Percentiles rank a stretch among this genome's conserved stretches.
phyloP scores from a whole-genome alignment of 2,888 invertebrate genomes.

The Catocala fraxini region DNA sequence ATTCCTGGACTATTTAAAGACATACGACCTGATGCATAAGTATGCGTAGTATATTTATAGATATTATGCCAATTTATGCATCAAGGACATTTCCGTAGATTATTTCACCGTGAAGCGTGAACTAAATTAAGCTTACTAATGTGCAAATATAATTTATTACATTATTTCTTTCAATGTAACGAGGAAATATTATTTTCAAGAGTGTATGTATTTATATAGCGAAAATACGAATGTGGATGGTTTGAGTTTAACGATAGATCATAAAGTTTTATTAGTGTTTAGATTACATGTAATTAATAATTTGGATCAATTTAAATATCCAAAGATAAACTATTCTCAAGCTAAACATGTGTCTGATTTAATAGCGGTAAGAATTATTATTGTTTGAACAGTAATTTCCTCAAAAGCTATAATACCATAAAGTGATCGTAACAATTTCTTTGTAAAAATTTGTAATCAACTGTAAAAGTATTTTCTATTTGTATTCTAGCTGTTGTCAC shows the following conservation, averaged over 20 bases:
- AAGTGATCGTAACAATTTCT: conserved; percentile 18
- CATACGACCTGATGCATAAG: no score
- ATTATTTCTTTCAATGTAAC: conserved; percentile 36
- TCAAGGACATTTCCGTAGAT: neutral
- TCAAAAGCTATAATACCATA: conserved; percentile 3
- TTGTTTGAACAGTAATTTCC: no score
- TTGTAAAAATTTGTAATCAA: conserved; percentile 75
- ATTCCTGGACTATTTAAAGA: neutral
- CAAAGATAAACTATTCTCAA: no score
- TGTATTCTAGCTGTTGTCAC: conserved; percentile 85
- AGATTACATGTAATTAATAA: conserved; percentile 42
- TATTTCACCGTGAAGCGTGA: neutral
- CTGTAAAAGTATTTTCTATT: conserved; percentile 85
- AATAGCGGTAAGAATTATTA: no score
- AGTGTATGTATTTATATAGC: conserved; percentile 45
- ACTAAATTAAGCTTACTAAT: conserved; percentile 12
- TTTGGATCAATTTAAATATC: neutral
- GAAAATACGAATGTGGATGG: conserved; percentile 46
- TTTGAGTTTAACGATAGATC: conserved; percentile 56
- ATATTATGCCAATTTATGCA: no score
- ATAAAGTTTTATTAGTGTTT: conserved; percentile 58
- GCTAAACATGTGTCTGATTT: no score
- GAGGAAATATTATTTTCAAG: conserved; percentile 49
- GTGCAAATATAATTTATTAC: conserved; percentile 44
- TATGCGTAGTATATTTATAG: no score